A percentile compares a stretch with the other conserved stretches of the same genome.
phyloP scores from a whole-genome alignment of 2,797 vertebrate genomes.

The Microctenopoma lineatum region DNA sequence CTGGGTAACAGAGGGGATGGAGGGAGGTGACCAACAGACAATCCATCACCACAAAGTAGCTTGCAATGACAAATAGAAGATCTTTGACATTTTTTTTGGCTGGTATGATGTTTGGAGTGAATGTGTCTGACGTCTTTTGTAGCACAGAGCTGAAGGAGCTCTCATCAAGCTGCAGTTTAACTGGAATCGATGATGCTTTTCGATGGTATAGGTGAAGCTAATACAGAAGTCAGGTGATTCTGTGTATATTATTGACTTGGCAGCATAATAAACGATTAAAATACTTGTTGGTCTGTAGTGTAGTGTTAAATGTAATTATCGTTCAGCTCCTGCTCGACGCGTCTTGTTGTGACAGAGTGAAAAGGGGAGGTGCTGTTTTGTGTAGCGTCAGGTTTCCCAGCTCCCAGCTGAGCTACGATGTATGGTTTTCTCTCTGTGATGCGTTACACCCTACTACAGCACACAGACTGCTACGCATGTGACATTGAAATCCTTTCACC shows the following conservation, averaged over 20 bases:
- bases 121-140: slow-evolving; percentile 71
- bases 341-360: neutral
- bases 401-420: slow-evolving; percentile 7
- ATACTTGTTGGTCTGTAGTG: neutral
- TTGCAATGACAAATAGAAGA: slow-evolving; percentile 77
- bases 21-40: slow-evolving; percentile 54
- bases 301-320: neutral
- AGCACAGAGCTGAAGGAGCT: slow-evolving; percentile 23
- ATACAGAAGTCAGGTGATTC: slow-evolving; percentile 2
- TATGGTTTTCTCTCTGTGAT: slow-evolving; percentile 22
- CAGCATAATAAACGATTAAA: neutral
- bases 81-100: slow-evolving; percentile 79
- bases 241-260: neutral
- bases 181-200: slow-evolving; percentile 42
- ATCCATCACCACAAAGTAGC: slow-evolving; percentile 81
- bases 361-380: slow-evolving; percentile 6
- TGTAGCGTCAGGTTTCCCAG: neutral
- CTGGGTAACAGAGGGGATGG: slow-evolving; percentile 16
- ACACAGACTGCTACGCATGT: slow-evolving; percentile 32
- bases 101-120: slow-evolving; percentile 69
- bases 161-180: slow-evolving; percentile 35
- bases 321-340: neutral
- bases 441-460: slow-evolving; percentile 4
- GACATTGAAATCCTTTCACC: slow-evolving; percentile 40
- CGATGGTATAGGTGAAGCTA: slow-evolving; percentile 31